Evolutionary conservation across 1,140 invertebrate genomes (phyloP).

Genomic region (Drosophila santomea): DNA sequence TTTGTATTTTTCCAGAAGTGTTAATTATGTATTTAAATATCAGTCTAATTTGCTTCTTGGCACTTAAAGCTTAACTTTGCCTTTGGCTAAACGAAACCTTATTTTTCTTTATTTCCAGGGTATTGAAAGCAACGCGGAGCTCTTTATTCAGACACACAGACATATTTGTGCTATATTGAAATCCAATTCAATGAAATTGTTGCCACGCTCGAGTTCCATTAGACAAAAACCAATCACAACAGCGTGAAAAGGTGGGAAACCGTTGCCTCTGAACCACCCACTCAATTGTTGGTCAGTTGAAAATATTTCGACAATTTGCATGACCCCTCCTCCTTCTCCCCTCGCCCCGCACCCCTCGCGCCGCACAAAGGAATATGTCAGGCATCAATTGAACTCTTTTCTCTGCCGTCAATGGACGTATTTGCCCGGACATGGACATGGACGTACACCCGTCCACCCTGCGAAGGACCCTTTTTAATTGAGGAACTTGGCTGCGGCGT

Average conservation of each 20-base stretch:
- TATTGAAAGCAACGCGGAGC: slow-evolving; percentile 38
- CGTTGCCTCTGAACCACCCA: slow-evolving; percentile 36
- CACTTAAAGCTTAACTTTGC: too few species aligned
- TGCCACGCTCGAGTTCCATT: slow-evolving; percentile 83
- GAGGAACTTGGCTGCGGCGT: slow-evolving; percentile 69
- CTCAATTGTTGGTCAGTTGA: slow-evolving; percentile 80
- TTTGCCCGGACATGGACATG: slow-evolving; percentile 27
- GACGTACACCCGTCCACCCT: neutral
- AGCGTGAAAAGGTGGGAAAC: slow-evolving; percentile 53
- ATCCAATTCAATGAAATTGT: slow-evolving; percentile 82
- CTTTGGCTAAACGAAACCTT: too few species aligned
- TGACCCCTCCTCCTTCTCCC: slow-evolving; percentile 23
- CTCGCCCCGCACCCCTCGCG: slow-evolving; percentile 13
- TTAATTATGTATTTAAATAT: too few species aligned
- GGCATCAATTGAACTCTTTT: slow-evolving; percentile 78
- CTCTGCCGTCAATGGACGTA: slow-evolving; percentile 41
- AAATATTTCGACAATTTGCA: slow-evolving; percentile 83
- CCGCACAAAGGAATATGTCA: slow-evolving; percentile 78
- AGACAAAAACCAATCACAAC: slow-evolving; percentile 84
- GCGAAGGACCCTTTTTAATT: slow-evolving; percentile 68
- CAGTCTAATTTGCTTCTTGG: too few species aligned
- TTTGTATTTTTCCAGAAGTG: too few species aligned
- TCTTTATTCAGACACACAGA: slow-evolving; percentile 33
- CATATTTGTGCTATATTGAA: slow-evolving; percentile 70
- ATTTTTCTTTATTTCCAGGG: neutral